phyloP scores from a whole-genome alignment of 2,113 vertebrate species.

The Salvelinus namaycush region DNA sequence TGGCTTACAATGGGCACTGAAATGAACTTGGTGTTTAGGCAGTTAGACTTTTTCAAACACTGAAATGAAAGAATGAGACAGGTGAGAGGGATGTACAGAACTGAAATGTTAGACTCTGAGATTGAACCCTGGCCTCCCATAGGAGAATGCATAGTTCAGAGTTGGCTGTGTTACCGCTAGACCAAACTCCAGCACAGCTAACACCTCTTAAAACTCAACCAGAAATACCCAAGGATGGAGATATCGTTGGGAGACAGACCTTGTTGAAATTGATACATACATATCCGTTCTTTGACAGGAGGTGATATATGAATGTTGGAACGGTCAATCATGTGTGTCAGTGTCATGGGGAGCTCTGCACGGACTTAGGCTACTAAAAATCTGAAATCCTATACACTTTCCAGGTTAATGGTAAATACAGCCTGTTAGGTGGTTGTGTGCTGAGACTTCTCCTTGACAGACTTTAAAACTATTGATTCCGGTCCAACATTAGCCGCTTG shows the following conservation, averaged over 20 bases:
- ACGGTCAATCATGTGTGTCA: conserved; percentile 11
- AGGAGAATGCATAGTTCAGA: too few species aligned
- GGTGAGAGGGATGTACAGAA: too few species aligned
- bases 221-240: background rate
- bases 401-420: conserved; percentile 62
- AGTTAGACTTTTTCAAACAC: too few species aligned
- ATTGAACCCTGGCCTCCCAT: too few species aligned
- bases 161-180: too few species aligned
- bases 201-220: too few species aligned
- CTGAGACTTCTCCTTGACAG: conserved; percentile 8
- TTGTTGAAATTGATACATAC: background rate
- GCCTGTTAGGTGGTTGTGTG: conserved; percentile 31
- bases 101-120: too few species aligned
- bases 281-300: background rate
- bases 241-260: background rate
- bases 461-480: conserved; percentile 17
- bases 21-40: too few species aligned
- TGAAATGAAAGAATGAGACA: too few species aligned
- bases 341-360: conserved; percentile 23
- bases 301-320: background rate
- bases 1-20: too few species aligned
- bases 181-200: too few species aligned
- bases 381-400: conserved; percentile 39
- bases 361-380: conserved; percentile 16
- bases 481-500: conserved; percentile 35